Percentiles rank a stretch among this genome's conserved stretches.
Evolutionary conservation across 2,888 invertebrate genomes (phyloP).

Genomic region (Cecidostiba fungosa): DNA sequence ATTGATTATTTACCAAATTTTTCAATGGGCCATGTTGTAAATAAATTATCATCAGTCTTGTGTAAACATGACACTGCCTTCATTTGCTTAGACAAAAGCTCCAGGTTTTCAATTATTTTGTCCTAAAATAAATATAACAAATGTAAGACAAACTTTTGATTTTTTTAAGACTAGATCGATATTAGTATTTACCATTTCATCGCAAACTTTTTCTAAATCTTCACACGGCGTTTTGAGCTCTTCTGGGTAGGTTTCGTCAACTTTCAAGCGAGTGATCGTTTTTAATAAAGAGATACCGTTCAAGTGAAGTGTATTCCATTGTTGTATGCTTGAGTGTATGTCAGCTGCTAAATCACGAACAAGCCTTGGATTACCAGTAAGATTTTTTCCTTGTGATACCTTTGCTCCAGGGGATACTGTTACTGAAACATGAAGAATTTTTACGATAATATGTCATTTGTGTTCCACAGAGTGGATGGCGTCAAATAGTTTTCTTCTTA

Average conservation of each 20-base stretch:
- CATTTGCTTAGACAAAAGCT: constrained; percentile 69
- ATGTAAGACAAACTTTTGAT: neutral
- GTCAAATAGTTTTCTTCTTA: constrained; percentile 56
- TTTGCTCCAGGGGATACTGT: constrained; percentile 65
- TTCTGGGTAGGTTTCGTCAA: constrained; percentile 69
- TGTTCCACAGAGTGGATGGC: neutral
- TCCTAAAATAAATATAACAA: constrained; percentile 67
- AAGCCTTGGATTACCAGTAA: constrained; percentile 83
- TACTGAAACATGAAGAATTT: constrained; percentile 46
- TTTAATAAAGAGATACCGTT: constrained; percentile 79
- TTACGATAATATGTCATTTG: neutral
- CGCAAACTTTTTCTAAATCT: constrained; percentile 71
- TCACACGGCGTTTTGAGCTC: constrained; percentile 72
- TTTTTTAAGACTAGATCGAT: neutral
- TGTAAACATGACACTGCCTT: constrained; percentile 69
- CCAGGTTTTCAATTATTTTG: constrained; percentile 69
- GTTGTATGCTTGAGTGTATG: constrained; percentile 81
- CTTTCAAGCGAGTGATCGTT: constrained; percentile 74
- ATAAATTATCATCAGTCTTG: constrained; percentile 69
- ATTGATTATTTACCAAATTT: constrained; percentile 72
- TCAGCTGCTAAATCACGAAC: constrained; percentile 83
- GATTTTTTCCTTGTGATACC: constrained; percentile 79
- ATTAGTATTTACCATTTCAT: constrained; percentile 69
- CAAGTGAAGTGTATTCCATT: constrained; percentile 81
- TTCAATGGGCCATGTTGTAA: constrained; percentile 73